phyloP scores from a whole-genome alignment of 1,140 invertebrate species.

The Drosophila triauraria region DNA sequence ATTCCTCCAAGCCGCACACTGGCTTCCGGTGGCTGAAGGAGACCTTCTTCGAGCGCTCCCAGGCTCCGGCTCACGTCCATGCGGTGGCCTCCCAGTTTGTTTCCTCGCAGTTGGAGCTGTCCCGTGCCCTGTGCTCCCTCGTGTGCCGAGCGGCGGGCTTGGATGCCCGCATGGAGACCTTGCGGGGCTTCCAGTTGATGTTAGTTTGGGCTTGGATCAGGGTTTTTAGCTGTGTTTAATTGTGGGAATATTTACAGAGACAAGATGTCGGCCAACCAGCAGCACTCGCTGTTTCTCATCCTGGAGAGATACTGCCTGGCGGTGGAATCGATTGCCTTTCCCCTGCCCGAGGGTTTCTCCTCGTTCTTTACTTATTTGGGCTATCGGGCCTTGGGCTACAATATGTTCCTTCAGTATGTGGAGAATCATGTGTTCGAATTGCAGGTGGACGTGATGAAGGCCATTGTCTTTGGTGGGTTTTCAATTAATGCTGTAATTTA shows the following conservation, averaged over 20 bases:
- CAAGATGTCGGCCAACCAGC: slow-evolving; percentile 89
- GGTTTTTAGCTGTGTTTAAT: too few species aligned
- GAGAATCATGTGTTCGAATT: slow-evolving; percentile 92
- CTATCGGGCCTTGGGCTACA: slow-evolving; percentile 90
- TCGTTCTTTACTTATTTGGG: slow-evolving; percentile 95
- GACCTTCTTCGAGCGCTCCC: slow-evolving; percentile 84
- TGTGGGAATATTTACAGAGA: slow-evolving; percentile 87
- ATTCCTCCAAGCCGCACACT: slow-evolving; percentile 85
- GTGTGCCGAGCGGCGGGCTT: slow-evolving; percentile 89
- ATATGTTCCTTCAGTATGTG: slow-evolving; percentile 92
- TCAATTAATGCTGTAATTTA: slow-evolving; percentile 73
- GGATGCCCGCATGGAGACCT: slow-evolving; percentile 88
- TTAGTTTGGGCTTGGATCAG: slow-evolving; percentile 82
- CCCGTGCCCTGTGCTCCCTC: slow-evolving; percentile 90
- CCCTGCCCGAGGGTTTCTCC: slow-evolving; percentile 93
- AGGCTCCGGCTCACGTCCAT: slow-evolving; percentile 91
- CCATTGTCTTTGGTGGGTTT: slow-evolving; percentile 90
- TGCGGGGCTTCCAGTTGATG: slow-evolving; percentile 92
- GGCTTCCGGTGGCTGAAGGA: slow-evolving; percentile 85
- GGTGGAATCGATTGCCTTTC: slow-evolving; percentile 92
- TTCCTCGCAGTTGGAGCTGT: slow-evolving; percentile 91
- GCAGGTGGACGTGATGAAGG: slow-evolving; percentile 94
- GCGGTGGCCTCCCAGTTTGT: slow-evolving; percentile 92
- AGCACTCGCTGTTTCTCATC: slow-evolving; percentile 89
- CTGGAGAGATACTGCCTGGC: slow-evolving; percentile 92